Conservation (phyloP, 2,888 invertebrate species). For the Erebia palarica region DNA sequence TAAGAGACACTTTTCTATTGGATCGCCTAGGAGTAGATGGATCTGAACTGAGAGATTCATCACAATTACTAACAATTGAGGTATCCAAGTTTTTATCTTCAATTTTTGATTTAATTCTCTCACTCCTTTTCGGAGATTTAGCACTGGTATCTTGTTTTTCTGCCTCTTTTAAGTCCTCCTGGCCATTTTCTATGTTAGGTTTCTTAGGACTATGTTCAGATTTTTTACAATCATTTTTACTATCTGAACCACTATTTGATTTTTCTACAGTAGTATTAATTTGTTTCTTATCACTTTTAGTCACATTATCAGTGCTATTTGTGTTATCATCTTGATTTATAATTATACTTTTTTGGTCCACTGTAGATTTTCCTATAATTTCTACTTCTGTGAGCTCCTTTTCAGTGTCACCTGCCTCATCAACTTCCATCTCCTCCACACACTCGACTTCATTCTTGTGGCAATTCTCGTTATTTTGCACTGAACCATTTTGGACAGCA, state of each 20-base stretch:
- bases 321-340: constrained; percentile 33
- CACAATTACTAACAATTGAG: constrained; percentile 49
- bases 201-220: constrained; percentile 7
- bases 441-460: constrained; percentile 26
- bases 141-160: constrained; percentile 38
- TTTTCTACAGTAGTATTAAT: constrained; percentile 47
- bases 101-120: constrained; percentile 52
- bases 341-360: constrained; percentile 16
- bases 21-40: constrained; percentile 59
- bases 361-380: constrained; percentile 8
- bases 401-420: constrained; percentile 34
- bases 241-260: constrained; percentile 43
- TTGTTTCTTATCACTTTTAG: constrained; percentile 26
- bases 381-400: constrained; percentile 25
- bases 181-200: constrained; percentile 19
- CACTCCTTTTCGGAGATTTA: constrained; percentile 54
- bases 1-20: constrained; percentile 53
- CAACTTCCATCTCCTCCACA: constrained; percentile 42
- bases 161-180: constrained; percentile 28
- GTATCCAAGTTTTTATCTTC: constrained; percentile 53
- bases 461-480: constrained; percentile 36
- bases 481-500: constrained; percentile 32
- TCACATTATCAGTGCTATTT: constrained; percentile 19
- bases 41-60: constrained; percentile 56
- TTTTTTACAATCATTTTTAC: constrained; percentile 20